Percentiles rank a stretch among this genome's conserved stretches.
phyloP scores from a whole-genome alignment of 2,113 vertebrate genomes.

The Onychostoma macrolepis region DNA sequence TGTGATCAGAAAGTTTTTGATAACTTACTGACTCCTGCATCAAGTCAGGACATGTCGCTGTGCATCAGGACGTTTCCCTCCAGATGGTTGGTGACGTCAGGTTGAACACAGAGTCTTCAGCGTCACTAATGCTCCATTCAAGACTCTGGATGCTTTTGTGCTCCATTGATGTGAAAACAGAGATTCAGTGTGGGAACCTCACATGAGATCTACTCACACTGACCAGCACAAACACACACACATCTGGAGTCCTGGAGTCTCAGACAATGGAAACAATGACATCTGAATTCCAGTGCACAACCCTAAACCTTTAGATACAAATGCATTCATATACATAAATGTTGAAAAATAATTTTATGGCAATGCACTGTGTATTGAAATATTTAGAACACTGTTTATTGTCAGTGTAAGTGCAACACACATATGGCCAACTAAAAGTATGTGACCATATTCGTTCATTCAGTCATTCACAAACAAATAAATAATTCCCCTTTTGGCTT shows the following conservation, averaged over 20 bases:
- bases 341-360: not conserved
- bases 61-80: slow-evolving; percentile 51
- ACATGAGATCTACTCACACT: slow-evolving; percentile 54
- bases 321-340: not conserved
- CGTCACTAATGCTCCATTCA: slow-evolving; percentile 55
- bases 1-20: not conserved
- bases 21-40: not conserved
- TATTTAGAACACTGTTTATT: not conserved
- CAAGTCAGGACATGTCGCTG: not conserved
- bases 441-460: not conserved
- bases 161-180: slow-evolving; percentile 54
- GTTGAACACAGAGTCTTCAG: slow-evolving; percentile 5
- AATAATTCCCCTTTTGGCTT: too few species aligned
- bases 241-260: slow-evolving; percentile 45
- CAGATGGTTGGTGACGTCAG: slow-evolving; percentile 61
- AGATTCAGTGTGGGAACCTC: slow-evolving; percentile 62
- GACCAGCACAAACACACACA: slow-evolving; percentile 20
- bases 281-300: slow-evolving; percentile 21
- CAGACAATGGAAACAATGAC: slow-evolving; percentile 8
- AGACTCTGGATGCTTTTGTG: slow-evolving; percentile 55
- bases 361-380: not conserved
- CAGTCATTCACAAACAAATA: too few species aligned
- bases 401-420: not conserved
- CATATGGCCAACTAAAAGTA: not conserved
- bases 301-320: slow-evolving; percentile 9